phyloP scores from a whole-genome alignment of 2,113 vertebrate species.

The Leucosticte australis region DNA sequence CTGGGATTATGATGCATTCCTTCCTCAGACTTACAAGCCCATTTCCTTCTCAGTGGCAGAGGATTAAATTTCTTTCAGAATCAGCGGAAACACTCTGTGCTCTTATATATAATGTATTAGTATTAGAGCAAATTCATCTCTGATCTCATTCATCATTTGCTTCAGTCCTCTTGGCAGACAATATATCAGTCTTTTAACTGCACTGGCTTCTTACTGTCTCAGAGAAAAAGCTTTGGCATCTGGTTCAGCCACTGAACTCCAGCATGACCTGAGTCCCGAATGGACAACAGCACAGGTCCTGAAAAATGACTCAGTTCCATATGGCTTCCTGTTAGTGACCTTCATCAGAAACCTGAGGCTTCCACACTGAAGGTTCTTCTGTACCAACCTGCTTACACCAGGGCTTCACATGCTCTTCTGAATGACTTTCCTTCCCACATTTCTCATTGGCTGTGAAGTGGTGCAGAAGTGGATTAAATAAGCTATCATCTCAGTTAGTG shows the following conservation, averaged over 20 bases:
- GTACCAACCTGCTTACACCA: fast-evolving
- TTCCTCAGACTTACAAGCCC: slow-evolving; percentile 10
- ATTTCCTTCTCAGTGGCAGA: slow-evolving; percentile 58
- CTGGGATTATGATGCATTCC: slow-evolving; percentile 51
- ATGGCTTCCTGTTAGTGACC: neutral
- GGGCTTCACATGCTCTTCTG: neutral
- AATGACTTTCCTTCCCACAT: neutral
- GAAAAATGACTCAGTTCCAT: neutral
- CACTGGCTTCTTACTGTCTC: neutral
- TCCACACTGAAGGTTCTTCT: neutral
- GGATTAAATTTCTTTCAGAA: slow-evolving; percentile 60
- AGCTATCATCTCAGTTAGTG: neutral
- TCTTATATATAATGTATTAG: slow-evolving; percentile 42
- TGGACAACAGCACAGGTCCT: neutral
- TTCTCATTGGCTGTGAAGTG: slow-evolving; percentile 37
- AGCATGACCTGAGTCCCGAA: neutral
- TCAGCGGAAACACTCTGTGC: slow-evolving; percentile 34
- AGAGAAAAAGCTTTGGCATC: neutral
- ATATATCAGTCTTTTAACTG: neutral
- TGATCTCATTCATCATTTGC: slow-evolving; percentile 51
- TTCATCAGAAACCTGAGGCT: neutral
- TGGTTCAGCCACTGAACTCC: neutral
- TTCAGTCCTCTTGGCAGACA: neutral
- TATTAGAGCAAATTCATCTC: slow-evolving; percentile 45
- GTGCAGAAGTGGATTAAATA: slow-evolving; percentile 40